These are phyloP conservation scores for Mongoloraphidia duomilia DNA, from an alignment of 2,888 invertebrate species.

Conservation along the genomic window DNA sequence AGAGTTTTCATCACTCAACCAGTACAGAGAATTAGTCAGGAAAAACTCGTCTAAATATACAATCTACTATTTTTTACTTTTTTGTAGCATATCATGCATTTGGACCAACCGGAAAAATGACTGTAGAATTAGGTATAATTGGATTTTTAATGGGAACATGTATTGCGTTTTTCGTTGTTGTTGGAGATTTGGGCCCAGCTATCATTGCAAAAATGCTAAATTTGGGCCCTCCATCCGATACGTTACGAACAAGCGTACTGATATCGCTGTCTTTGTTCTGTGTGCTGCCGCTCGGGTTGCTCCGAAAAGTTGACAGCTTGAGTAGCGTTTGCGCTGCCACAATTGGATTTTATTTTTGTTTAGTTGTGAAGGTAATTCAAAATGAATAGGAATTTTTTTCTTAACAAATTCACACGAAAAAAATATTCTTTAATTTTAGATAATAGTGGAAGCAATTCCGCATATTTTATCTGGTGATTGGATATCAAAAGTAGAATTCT, in stretches of 20 bases:
- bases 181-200: slow-evolving; percentile 90
- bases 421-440: slow-evolving; percentile 31
- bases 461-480: slow-evolving; percentile 63
- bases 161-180: slow-evolving; percentile 94
- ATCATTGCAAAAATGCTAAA: slow-evolving; percentile 61
- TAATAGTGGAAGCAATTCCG: slow-evolving; percentile 62
- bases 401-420: background rate
- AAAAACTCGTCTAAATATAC: no score
- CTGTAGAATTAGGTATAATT: slow-evolving; percentile 84
- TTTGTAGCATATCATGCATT: slow-evolving; percentile 73
- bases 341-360: slow-evolving; percentile 78
- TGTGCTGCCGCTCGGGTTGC: slow-evolving; percentile 75
- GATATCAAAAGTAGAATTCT: slow-evolving; percentile 55
- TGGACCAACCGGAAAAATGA: slow-evolving; percentile 79
- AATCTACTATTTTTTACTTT: slow-evolving; percentile 10
- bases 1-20: no score
- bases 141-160: slow-evolving; percentile 89
- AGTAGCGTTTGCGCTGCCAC: slow-evolving; percentile 79
- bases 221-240: slow-evolving; percentile 18
- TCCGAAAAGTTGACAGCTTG: slow-evolving; percentile 81
- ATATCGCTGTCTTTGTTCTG: slow-evolving; percentile 61
- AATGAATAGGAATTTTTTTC: background rate
- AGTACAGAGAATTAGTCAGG: no score
- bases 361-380: slow-evolving; percentile 64
- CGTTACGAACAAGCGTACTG: slow-evolving; percentile 48